Base-by-base conservation (phyloP, 2,888 invertebrate genomes). In the Ypsolopha scabrella region DNA sequence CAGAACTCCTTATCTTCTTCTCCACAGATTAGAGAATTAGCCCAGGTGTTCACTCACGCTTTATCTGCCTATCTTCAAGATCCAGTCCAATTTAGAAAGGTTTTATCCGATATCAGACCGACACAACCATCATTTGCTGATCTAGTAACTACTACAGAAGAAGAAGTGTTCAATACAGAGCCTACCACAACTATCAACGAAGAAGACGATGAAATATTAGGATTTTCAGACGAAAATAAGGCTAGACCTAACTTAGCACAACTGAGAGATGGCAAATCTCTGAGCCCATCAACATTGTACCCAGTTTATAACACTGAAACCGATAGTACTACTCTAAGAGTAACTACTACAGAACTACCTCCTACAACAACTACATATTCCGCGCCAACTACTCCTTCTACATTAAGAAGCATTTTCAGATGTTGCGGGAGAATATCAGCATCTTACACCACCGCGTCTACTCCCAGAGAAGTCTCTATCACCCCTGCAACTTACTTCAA, bases 41-140 rank as follows among this genome's bases (percentile, higher is more conserved):
- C 95, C 0, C 92, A 93, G 74, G 93, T 95, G 4, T 95, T 95
- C 62, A 94, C 94, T 0, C 91, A 94, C 64, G 95, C 94, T 0
- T 74, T 95, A 11, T 92, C 93, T 1, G 93, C 93, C 0, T 95
- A 95, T 60, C 80, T 95, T 6, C 92, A 94, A 72, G 92, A 95
- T 71, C 95, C 95, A 0, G 91, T 91, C n/a, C 91, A 91, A 51
- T 95, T 95, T 62, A 90, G 92, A 58, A 91, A 91, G 64, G 92
- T 92, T 14, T 72, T 95, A 14, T 91, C 92, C 7, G 91, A 93
- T 58, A 92, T 93, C 1, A 87, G 94, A 63, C 95, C 95, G 0
- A 94, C 94, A 0, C 93, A 93, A 61, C 94, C 93, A 0, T 88
- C 92, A 1, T 80, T 82, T 46, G 71, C 77, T n/a, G 82, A 81